Evolutionary conservation across 2,113 vertebrate genomes (phyloP), one percentile per base, ranked within the genome.

Genomic region (Ia io): DNA sequence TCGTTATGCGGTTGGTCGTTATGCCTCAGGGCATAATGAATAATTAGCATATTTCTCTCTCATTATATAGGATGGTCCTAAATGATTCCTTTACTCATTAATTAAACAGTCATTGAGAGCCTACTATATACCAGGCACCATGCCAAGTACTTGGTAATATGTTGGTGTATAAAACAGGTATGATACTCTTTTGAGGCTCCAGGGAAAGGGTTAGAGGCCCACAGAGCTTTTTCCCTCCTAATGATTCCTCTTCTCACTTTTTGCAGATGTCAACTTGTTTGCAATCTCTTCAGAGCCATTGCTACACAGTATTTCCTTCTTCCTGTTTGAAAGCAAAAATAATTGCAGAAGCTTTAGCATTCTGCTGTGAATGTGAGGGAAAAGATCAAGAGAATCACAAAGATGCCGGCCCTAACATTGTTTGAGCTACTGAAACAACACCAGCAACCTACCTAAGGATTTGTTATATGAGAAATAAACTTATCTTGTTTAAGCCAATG

Each of bases 271-370:
- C 79, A 42, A 17, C 32, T n/a, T n/a, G n/a, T 88, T 85, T 95
- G 42, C 70, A 90, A 12, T 35, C 71, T 71, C 37, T 30, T 85
- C 5, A 53, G 56, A 61, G 49, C 35, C 88, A 40, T 37, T 40
- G n/a, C 8, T 65, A 0, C 35, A 4, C 37, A 10, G 30, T 90
- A 78, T 49, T 79, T 90, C 25, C 32, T 69, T 88, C 67, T 79
- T 77, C 37, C 13, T 74, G 23, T 67, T 71, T 91, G 32, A 83
- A 94, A 92, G 47, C 44, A 94, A 47, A 90, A 90, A 53, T 71
- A 82, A 86, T n/a, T 28, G 47, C 42, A 89, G 9, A 1, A 44
- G 90, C 32, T 8, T 77, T 12, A 82, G 28, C 20, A 78, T 14
- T 65, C 53, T 3, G n/a, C 5, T 25, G 14, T 40, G n/a, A 73